Base-by-base conservation (phyloP, 2,888 invertebrate species). In the Aspidiotus destructor region DNA sequence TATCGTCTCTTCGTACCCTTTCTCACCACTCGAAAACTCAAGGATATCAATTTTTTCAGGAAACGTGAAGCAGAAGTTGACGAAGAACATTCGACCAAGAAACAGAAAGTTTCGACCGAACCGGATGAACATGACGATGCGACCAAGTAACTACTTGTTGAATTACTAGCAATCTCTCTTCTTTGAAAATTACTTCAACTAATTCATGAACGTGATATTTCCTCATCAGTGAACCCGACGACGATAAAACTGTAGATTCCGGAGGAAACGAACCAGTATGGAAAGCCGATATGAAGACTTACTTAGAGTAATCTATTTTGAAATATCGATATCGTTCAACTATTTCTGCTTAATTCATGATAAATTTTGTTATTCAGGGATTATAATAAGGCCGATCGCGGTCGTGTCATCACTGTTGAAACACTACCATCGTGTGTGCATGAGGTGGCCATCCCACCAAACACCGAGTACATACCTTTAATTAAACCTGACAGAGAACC, bases 361-460 rank as follows among this genome's bases (percentile, higher is more conserved):
- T 15, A 7, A 41, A 41, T 55, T 41, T 64, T 15, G 15, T 28
- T 8, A 7, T 60, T 41, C 13, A 67, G 67, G 40, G 67, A 67
- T 11, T 67, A 15, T 41, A 42, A 40, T 9, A 58, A 57, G 44
- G 67, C 67, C 0, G 67, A 67, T 15, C 58, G 60, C 40, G 58
- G 67, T 40, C 42, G 67, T 13, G 64, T 58, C 60, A 41, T 69
- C 62, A 60, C 53, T 10, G 84, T 98, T 70, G 91, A 95, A 74
- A 89, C 95, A 0, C 84, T 90, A 52, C 94, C 92, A 75, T 90
- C 93, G 0, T 99, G 97, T 77, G 89, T 91, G 13, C 99, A 99
- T 77, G 97, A 98, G 80, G 96, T 95, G 60, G 96, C 96, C 0
- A 84, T 92, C 67, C 97, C 98, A 57, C 93, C 92, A 0, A 88